These are phyloP conservation scores for Drosophila sproati DNA, from an alignment of 1,140 invertebrate species.

Conservation along the genomic window DNA sequence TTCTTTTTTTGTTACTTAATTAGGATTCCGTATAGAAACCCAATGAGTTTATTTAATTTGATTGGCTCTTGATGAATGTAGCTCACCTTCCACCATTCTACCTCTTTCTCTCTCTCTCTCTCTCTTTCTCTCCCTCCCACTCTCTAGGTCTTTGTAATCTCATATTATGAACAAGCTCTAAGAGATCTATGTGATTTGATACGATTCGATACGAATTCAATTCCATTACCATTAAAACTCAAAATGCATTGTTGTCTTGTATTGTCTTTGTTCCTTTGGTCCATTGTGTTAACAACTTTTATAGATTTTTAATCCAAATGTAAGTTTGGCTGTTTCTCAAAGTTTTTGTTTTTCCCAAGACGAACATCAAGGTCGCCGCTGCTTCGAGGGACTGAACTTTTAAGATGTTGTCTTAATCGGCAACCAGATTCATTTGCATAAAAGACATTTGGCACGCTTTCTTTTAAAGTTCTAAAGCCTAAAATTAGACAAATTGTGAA, in stretches of 20 bases:
- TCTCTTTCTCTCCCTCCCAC: neutral
- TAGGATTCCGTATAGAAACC: conserved; percentile 76
- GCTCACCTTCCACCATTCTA: conserved; percentile 1
- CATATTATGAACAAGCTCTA: conserved; percentile 2
- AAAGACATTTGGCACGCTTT: neutral
- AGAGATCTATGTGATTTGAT: neutral
- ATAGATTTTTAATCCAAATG: conserved; percentile 56
- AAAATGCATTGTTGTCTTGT: conserved; percentile 25
- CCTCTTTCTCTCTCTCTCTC: neutral
- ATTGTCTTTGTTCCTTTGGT: conserved; percentile 1
- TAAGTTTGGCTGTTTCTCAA: neutral
- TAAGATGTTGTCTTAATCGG: conserved; percentile 1
- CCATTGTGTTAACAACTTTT: conserved; percentile 44
- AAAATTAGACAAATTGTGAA: conserved; percentile 20
- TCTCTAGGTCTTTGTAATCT: neutral
- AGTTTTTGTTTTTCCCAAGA: neutral
- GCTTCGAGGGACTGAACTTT: neutral
- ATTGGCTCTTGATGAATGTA: conserved; percentile 74
- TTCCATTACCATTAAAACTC: conserved; percentile 27
- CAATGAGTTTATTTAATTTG: conserved; percentile 78
- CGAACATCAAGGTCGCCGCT: conserved; percentile 13
- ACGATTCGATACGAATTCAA: conserved; percentile 6
- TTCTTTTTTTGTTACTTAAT: conserved; percentile 67
- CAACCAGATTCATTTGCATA: conserved; percentile 15
- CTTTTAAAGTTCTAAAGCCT: conserved; percentile 15